A percentile compares a stretch with the other conserved stretches of the same genome.
Conservation (phyloP, 2,888 invertebrate genomes). For the Plusia festucae region DNA sequence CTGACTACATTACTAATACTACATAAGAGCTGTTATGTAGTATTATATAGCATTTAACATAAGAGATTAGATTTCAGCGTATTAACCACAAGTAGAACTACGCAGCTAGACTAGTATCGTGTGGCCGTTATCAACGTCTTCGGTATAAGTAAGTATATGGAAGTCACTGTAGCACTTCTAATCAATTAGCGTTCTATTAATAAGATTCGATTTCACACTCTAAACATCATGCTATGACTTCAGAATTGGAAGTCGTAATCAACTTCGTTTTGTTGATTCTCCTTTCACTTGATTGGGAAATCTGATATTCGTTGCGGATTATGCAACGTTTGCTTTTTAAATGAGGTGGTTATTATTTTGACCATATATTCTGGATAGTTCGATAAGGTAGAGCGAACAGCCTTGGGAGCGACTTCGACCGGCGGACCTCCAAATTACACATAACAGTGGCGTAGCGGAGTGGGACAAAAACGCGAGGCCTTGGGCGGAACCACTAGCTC, state of each 20-base stretch:
- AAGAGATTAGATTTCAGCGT: conserved; percentile 47
- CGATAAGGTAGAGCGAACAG: conserved; percentile 63
- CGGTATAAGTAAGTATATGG: conserved; percentile 31
- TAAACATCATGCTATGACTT: conserved; percentile 37
- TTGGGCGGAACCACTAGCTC: conserved; percentile 64
- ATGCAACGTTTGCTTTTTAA: conserved; percentile 38
- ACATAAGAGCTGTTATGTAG: conserved; percentile 31
- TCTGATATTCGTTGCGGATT: conserved; percentile 43
- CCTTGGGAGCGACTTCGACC: conserved; percentile 80
- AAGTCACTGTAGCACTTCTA: conserved; percentile 38
- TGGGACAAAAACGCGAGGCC: conserved; percentile 81
- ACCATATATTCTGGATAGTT: conserved; percentile 53
- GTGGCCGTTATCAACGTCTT: conserved; percentile 32
- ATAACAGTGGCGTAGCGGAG: conserved; percentile 84
- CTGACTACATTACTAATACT: conserved; percentile 10
- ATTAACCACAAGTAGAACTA: conserved; percentile 27
- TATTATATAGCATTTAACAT: conserved; percentile 42
- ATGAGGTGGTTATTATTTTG: conserved; percentile 37
- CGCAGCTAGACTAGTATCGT: conserved; percentile 24
- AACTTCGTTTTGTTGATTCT: conserved; percentile 35
- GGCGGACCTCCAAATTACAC: conserved; percentile 89
- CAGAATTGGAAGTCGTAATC: conserved; percentile 42
- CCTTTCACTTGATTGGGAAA: conserved; percentile 56
- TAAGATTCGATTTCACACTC: conserved; percentile 43
- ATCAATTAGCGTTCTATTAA: conserved; percentile 37